A percentile compares a stretch with the other conserved stretches of the same genome.
Evolutionary conservation across 2,797 vertebrate species (phyloP).

Genomic region (Gymnocypris eckloni): DNA sequence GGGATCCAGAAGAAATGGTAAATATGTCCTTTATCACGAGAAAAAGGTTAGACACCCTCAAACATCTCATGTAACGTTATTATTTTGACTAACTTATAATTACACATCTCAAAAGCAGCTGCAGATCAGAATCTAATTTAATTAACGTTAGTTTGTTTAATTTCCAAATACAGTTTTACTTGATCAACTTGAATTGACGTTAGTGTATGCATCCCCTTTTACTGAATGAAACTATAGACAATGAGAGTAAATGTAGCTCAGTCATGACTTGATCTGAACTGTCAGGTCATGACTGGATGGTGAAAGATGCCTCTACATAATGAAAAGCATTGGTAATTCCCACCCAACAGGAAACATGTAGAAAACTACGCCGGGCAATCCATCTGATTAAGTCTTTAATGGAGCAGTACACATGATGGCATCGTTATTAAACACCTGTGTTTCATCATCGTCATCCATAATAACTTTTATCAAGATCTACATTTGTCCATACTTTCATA

Average conservation of each 20-base stretch:
- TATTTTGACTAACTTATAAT: neutral
- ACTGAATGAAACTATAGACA: neutral
- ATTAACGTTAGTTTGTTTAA: neutral
- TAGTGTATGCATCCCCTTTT: neutral
- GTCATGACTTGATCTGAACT: neutral
- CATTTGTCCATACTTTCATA: neutral
- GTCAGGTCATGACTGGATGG: neutral
- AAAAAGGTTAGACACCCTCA: neutral
- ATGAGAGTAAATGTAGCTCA: neutral
- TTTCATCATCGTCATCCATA: neutral
- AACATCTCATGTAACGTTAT: neutral
- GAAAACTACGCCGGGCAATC: neutral
- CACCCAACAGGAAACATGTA: neutral
- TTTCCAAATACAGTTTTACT: neutral
- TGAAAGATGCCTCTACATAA: neutral
- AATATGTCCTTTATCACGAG: neutral
- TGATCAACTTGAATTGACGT: neutral
- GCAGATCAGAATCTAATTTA: neutral
- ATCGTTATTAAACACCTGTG: slow-evolving; percentile 1
- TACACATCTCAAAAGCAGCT: neutral
- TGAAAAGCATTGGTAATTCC: neutral
- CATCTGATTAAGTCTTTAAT: slow-evolving; percentile 20
- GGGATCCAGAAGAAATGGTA: neutral
- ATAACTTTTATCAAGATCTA: neutral
- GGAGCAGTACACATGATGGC: neutral